phyloP scores from a whole-genome alignment of 1,140 invertebrate genomes.

The Lepidostoma basale region DNA sequence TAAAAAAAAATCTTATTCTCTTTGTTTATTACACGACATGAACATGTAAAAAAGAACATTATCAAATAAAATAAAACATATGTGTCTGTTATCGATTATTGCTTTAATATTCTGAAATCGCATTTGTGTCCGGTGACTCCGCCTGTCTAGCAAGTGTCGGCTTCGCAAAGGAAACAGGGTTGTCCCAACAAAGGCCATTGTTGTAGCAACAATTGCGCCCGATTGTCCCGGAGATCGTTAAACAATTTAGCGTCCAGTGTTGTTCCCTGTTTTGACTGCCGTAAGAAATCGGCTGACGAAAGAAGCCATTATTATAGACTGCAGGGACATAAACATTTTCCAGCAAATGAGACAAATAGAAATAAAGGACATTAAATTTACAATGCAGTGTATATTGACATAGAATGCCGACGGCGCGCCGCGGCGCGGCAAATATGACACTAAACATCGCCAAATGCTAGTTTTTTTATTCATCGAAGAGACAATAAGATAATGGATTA shows the following conservation, averaged over 20 bases:
- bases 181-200: constrained; percentile 5
- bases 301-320: constrained; percentile 12
- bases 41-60: too few species aligned
- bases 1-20: too few species aligned
- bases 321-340: constrained; percentile 5
- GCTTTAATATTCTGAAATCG: background rate
- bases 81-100: too few species aligned
- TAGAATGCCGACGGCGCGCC: background rate
- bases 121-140: background rate
- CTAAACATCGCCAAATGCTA: background rate
- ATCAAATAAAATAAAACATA: too few species aligned
- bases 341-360: constrained; percentile 9
- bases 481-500: too few species aligned
- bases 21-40: too few species aligned
- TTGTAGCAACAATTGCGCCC: constrained; percentile 9
- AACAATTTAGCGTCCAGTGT: constrained; percentile 11
- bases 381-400: background rate
- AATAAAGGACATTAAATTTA: background rate
- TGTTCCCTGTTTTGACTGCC: constrained; percentile 17
- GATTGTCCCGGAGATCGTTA: constrained; percentile 11
- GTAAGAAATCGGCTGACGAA: constrained; percentile 20
- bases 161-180: background rate
- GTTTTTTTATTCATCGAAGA: too few species aligned
- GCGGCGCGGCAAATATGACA: background rate
- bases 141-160: background rate